phyloP scores from a whole-genome alignment of 2,797 vertebrate genomes.

The Rhabdophis nuchalis region DNA sequence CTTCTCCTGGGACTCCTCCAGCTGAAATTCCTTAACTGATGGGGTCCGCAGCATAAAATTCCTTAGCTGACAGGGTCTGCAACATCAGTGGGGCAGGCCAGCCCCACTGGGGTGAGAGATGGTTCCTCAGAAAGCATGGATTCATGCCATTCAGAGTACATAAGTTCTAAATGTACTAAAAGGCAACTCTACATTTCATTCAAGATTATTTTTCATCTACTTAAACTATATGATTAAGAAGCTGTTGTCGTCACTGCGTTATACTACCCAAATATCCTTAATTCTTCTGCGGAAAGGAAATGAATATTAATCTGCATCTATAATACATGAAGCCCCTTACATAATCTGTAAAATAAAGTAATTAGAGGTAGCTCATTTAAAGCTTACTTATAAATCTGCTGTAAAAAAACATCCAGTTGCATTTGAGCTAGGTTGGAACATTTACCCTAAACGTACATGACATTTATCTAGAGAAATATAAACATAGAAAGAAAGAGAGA shows the following conservation, averaged over 20 bases:
- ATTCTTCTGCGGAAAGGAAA: neutral
- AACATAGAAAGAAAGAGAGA: neutral
- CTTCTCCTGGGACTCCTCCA: neutral
- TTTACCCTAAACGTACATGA: neutral
- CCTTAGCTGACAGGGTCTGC: no score
- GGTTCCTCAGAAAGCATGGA: no score
- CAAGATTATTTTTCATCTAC: neutral
- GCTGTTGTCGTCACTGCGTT: neutral
- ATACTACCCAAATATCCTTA: neutral
- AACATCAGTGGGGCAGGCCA: no score
- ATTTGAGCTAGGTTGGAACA: neutral
- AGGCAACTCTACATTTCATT: neutral
- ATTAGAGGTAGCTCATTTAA: neutral
- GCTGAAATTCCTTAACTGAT: neutral
- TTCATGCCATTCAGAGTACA: no score
- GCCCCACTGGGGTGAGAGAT: no score
- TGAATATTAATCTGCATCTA: neutral
- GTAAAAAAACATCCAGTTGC: constrained; percentile 4
- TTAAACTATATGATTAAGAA: neutral
- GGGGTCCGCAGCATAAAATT: neutral
- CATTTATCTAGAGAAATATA: neutral
- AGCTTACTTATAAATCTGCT: neutral
- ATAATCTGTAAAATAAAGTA: neutral
- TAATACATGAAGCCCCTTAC: neutral
- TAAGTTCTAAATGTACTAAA: neutral